These are phyloP conservation scores for Ophraella communa DNA, from an alignment of 2,888 invertebrate genomes.

Conservation along the genomic window DNA sequence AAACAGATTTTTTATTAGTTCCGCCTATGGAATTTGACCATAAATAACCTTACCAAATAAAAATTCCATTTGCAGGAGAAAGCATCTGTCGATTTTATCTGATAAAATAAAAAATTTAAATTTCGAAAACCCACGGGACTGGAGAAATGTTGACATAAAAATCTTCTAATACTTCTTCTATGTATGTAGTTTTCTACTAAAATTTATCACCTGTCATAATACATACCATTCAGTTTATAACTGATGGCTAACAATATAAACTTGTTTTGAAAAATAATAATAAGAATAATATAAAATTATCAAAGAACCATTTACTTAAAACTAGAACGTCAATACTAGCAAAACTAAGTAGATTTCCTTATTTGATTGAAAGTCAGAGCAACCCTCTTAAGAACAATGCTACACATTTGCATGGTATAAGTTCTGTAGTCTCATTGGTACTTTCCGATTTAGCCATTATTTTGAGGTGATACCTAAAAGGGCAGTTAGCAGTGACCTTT, in stretches of 20 bases:
- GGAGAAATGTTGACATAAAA: slow-evolving; percentile 4
- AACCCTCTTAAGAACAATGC: no score
- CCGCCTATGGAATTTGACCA: background rate
- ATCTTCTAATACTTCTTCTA: background rate
- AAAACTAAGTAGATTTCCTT: no score
- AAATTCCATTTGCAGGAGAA: background rate
- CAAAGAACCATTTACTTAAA: no score
- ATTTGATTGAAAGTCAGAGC: no score
- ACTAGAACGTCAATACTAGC: no score
- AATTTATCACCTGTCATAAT: slow-evolving; percentile 41
- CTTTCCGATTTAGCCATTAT: no score
- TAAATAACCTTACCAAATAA: background rate
- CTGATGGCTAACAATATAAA: slow-evolving; percentile 38
- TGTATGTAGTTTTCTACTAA: background rate
- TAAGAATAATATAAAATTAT: background rate
- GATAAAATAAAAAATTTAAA: background rate
- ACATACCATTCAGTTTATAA: slow-evolving; percentile 52
- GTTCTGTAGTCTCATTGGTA: no score
- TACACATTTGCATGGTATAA: no score
- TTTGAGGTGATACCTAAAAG: no score
- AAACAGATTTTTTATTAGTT: background rate
- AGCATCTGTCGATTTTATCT: background rate
- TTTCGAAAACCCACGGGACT: background rate
- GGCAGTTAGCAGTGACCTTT: no score
- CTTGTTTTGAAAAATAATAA: no score